These are phyloP conservation scores for Acropternis orthonyx DNA, from an alignment of 2,797 vertebrate genomes.

Conservation along the genomic window DNA sequence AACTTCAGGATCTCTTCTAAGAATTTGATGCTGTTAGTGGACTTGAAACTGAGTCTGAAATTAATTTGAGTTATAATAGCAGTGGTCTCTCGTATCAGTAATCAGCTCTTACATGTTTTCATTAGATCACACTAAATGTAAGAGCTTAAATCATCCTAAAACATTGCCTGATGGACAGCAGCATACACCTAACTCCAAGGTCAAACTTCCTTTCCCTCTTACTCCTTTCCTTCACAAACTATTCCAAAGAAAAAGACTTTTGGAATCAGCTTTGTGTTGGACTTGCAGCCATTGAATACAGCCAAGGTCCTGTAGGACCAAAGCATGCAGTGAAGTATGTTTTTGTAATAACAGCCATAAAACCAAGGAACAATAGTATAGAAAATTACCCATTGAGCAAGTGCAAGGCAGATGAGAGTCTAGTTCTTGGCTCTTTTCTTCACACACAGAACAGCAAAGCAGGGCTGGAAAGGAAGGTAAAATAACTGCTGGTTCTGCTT, in stretches of 20 bases:
- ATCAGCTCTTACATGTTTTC: background rate
- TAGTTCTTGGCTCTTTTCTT: background rate
- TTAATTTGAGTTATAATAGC: background rate
- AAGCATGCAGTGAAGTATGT: background rate
- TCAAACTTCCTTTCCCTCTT: background rate
- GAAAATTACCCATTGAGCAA: background rate
- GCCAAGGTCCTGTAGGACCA: background rate
- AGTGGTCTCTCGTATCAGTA: background rate
- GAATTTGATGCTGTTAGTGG: background rate
- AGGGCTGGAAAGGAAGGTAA: background rate
- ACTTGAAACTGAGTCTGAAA: background rate
- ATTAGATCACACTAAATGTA: background rate
- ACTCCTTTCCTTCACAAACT: background rate
- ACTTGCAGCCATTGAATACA: background rate
- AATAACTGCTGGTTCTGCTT: background rate
- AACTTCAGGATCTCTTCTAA: background rate
- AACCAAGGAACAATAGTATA: accelerated
- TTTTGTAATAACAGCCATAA: background rate
- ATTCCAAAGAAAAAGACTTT: background rate
- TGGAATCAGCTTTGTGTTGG: background rate
- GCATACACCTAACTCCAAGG: background rate
- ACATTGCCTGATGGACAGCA: background rate
- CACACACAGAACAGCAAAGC: accelerated
- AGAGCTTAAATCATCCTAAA: background rate
- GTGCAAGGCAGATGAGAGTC: accelerated